A percentile compares a stretch with the other conserved stretches of the same genome.
These are phyloP conservation scores for Conus ventricosus DNA, from an alignment of 1,140 invertebrate species.

Conservation along the genomic window DNA sequence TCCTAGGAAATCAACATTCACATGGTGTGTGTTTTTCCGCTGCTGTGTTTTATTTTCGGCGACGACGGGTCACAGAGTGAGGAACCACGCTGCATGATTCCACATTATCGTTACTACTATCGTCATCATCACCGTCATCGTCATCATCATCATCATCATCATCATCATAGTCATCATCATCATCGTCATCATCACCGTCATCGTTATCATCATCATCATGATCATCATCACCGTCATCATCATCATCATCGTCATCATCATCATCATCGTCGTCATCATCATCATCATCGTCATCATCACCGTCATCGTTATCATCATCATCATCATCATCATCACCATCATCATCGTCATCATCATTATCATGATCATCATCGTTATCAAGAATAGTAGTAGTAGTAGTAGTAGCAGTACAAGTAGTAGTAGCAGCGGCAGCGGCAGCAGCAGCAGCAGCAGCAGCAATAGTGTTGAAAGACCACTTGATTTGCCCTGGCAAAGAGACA, in stretches of 20 bases:
- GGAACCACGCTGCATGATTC: slow-evolving; percentile 34
- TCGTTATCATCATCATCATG: slow-evolving; percentile 7
- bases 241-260: slow-evolving; percentile 25
- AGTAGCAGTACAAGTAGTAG: too few species aligned
- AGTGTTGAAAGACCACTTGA: too few species aligned
- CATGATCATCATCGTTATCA: neutral
- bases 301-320: slow-evolving; percentile 1
- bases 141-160: too few species aligned
- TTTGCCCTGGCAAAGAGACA: too few species aligned
- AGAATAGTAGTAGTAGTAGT: too few species aligned
- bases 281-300: slow-evolving; percentile 11
- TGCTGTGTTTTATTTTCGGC: too few species aligned
- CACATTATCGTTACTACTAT: neutral
- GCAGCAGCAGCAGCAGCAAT: too few species aligned
- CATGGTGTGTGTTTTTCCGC: too few species aligned
- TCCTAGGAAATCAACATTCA: too few species aligned
- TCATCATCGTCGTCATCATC: slow-evolving; percentile 27
- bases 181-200: slow-evolving; percentile 22
- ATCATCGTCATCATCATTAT: neutral
- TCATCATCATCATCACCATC: neutral
- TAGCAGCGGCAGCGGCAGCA: too few species aligned
- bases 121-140: too few species aligned
- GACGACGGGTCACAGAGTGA: slow-evolving; percentile 9
- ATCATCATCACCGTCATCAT: slow-evolving; percentile 29
- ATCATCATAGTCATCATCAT: slow-evolving; percentile 26